Evolutionary conservation across 2,113 vertebrate species (phyloP).

Genomic region (Canis aureus): DNA sequence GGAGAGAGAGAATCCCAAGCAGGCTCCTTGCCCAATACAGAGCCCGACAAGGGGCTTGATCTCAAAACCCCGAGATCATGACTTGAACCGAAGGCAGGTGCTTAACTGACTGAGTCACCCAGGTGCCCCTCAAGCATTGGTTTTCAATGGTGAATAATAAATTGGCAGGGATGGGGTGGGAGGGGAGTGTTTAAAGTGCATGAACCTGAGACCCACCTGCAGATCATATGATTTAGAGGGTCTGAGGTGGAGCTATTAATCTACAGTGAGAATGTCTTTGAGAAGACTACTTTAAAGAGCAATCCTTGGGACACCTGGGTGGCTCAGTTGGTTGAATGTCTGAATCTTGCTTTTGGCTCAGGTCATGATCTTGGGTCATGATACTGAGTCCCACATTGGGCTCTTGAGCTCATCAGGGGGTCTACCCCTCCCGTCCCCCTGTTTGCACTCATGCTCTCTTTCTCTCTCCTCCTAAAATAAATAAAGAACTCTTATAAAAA

Average conservation of each 20-base stretch:
- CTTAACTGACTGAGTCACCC: background rate
- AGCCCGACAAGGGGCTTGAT: background rate
- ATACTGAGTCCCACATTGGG: background rate
- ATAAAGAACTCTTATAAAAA: background rate
- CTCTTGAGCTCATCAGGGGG: background rate
- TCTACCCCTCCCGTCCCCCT: background rate
- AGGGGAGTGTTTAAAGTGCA: background rate
- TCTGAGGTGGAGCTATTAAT: background rate
- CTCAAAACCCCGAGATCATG: background rate
- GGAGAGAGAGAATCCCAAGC: background rate
- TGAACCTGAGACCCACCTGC: background rate
- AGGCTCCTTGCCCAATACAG: no score
- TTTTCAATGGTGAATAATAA: conserved; percentile 36
- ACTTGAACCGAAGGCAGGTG: background rate
- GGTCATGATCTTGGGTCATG: background rate
- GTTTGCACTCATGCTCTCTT: background rate
- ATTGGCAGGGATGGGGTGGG: background rate
- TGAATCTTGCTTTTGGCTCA: background rate
- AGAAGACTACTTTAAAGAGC: conserved; percentile 28
- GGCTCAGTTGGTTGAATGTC: background rate
- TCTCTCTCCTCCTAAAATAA: background rate
- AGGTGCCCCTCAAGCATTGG: background rate
- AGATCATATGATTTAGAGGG: conserved; percentile 20
- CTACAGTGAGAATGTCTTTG: conserved; percentile 1
- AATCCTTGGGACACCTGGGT: background rate